Base-by-base conservation (phyloP, 2,888 invertebrate species). In the Myathropa florea region DNA sequence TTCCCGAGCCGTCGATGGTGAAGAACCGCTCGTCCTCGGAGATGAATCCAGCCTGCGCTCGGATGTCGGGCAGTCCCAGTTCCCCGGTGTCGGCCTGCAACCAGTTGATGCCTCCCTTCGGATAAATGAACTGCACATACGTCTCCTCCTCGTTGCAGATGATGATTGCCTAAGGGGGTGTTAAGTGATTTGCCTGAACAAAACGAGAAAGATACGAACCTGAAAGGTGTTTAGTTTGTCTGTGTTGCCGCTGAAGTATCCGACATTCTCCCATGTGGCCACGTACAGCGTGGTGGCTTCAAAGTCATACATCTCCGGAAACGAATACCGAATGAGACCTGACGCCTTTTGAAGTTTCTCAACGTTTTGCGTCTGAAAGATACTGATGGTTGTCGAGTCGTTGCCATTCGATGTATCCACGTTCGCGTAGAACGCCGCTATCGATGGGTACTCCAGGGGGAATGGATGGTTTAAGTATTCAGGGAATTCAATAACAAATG, bases 11-110 rank as follows among this genome's bases (percentile, higher is more conserved):
- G 82, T 96, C 95, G 23, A 99, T 93, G 2, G 95, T 94, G 90
- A 95, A 95, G 75, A 95, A 93, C 79, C 96, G 94, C 55, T 97
- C 97, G 91, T 97, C 97, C 85, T 96, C 96, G 0, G 97, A 95
- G 88, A 97, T 95, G 89, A 99, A 96, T 2, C 98, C 99, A 70
- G 96, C 98, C 93, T 99, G 99, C 0, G 98, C 98, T 89, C 97
- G 96, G 0, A 98, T 97, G 90, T 98, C 98, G 0, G 97, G 96
- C 63, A 97, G 91, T 28, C 95, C 95, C n/a, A 95, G 94, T n/a
- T 95, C 94, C 89, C 96, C 96, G 0, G 95, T 94, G 80, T 96
- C 95, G 65, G 96, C 96, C 91, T 97, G 96, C 71, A 97, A 95
- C 99, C 99, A 99, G 91, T 98, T 97, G 71, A 99, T 95, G 0